phyloP scores from a whole-genome alignment of 2,797 vertebrate species.

The Artibeus lituratus region DNA sequence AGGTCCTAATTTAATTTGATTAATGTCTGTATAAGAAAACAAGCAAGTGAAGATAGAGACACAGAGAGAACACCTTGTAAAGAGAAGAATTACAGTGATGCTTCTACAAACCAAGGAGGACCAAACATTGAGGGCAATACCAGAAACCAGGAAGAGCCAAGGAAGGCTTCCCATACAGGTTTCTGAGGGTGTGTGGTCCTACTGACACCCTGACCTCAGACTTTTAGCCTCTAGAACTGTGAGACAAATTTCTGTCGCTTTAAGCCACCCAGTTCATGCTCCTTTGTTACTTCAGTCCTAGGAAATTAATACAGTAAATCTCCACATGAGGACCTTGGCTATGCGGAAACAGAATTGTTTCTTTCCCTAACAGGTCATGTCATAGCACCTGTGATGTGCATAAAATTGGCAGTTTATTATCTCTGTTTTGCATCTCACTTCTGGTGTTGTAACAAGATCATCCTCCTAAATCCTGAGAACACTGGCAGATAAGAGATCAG shows the following conservation, averaged over 20 bases:
- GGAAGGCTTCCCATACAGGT: background rate
- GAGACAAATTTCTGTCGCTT: background rate
- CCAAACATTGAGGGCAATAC: background rate
- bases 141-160: background rate
- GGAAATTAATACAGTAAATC: background rate
- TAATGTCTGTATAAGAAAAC: background rate
- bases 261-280: background rate
- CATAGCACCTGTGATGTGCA: background rate
- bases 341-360: constrained; percentile 44
- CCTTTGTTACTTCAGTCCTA: background rate
- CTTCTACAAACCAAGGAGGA: too few relatives aligned
- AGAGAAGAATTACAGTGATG: background rate
- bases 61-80: background rate
- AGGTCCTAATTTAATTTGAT: background rate
- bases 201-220: background rate
- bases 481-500: background rate
- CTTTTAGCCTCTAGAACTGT: background rate
- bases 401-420: background rate
- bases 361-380: constrained; percentile 33
- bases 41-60: background rate
- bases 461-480: background rate
- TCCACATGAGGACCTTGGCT: background rate
- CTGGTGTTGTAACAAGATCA: background rate
- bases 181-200: background rate
- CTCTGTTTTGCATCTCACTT: background rate